Evolutionary conservation across 2,888 invertebrate genomes (phyloP).

Genomic region (Cephus runcator): DNA sequence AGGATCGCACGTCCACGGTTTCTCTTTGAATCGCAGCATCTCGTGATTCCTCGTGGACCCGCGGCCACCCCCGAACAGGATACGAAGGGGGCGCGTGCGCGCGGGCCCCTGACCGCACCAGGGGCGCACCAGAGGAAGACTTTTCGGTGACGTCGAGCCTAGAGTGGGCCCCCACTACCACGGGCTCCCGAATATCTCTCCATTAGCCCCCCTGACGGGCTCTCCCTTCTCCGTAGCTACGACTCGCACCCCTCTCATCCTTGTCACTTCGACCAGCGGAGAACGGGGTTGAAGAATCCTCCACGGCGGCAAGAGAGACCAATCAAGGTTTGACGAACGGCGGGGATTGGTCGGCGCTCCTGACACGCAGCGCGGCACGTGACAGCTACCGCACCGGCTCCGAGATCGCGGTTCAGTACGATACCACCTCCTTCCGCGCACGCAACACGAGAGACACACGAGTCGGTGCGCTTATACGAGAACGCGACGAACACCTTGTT

Average conservation of each 20-base stretch:
- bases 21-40: not conserved
- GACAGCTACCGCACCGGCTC: conserved; percentile 65
- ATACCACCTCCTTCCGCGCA: conserved; percentile 65
- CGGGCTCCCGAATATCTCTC: conserved; percentile 63
- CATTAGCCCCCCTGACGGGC: conserved; percentile 61
- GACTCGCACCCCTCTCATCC: conserved; percentile 54
- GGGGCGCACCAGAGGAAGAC: conserved; percentile 41
- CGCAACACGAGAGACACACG: conserved; percentile 48
- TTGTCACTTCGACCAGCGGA: conserved; percentile 52
- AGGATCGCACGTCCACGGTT: conserved; percentile 6
- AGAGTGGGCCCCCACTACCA: conserved; percentile 40
- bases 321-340: conserved; percentile 71
- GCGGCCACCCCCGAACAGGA: conserved; percentile 18
- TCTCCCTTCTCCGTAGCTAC: conserved; percentile 46
- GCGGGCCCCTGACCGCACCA: conserved; percentile 44
- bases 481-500: conserved; percentile 11
- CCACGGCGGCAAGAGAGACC: conserved; percentile 66
- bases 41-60: conserved; percentile 1
- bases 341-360: conserved; percentile 65
- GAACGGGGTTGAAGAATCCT: conserved; percentile 65
- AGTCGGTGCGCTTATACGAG: conserved; percentile 5
- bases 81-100: conserved; percentile 52
- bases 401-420: conserved; percentile 63
- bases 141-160: conserved; percentile 48
- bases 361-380: conserved; percentile 66